Percentiles rank a stretch among this genome's conserved stretches.
Evolutionary conservation across 2,113 vertebrate genomes (phyloP).

Genomic region (Stigmatopora argus): DNA sequence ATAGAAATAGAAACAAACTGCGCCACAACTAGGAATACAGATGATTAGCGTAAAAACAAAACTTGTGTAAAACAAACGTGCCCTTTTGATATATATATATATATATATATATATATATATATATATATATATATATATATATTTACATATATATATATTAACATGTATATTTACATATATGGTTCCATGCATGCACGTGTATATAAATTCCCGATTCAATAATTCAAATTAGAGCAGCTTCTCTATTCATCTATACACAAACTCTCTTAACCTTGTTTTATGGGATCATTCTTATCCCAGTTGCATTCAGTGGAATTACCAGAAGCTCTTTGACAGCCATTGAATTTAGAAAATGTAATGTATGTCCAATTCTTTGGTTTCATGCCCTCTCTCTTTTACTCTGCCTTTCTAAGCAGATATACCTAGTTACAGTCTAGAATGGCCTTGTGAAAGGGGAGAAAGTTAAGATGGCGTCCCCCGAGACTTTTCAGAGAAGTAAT

Average conservation of each 20-base stretch:
- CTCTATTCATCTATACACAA: slow-evolving; percentile 16
- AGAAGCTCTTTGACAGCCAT: slow-evolving; percentile 39
- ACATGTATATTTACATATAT: too few relatives aligned
- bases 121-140: too few relatives aligned
- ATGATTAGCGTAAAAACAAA: too few relatives aligned
- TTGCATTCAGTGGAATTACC: slow-evolving; percentile 36
- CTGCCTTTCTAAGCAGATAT: slow-evolving; percentile 55
- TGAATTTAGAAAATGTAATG: slow-evolving; percentile 40
- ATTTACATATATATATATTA: too few relatives aligned
- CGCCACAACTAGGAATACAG: too few relatives aligned
- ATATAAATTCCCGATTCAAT: slow-evolving; percentile 1
- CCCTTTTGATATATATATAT: too few relatives aligned
- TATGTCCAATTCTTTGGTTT: slow-evolving; percentile 20
- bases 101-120: too few relatives aligned
- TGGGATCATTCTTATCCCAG: slow-evolving; percentile 31
- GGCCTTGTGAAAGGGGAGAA: slow-evolving; percentile 56
- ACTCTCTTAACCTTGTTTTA: slow-evolving; percentile 27
- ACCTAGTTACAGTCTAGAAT: slow-evolving; percentile 66
- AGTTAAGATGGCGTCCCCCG: slow-evolving; percentile 65
- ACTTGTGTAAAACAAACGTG: too few relatives aligned
- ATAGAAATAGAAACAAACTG: too few relatives aligned
- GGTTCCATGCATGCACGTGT: slow-evolving; percentile 2
- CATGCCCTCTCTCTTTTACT: slow-evolving; percentile 15
- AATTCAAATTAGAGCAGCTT: slow-evolving; percentile 14
- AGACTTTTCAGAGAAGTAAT: slow-evolving; percentile 69